A percentile compares a stretch with the other conserved stretches of the same genome.
Evolutionary conservation across 2,797 vertebrate genomes (phyloP).

Genomic region (Thalassophryne amazonica): DNA sequence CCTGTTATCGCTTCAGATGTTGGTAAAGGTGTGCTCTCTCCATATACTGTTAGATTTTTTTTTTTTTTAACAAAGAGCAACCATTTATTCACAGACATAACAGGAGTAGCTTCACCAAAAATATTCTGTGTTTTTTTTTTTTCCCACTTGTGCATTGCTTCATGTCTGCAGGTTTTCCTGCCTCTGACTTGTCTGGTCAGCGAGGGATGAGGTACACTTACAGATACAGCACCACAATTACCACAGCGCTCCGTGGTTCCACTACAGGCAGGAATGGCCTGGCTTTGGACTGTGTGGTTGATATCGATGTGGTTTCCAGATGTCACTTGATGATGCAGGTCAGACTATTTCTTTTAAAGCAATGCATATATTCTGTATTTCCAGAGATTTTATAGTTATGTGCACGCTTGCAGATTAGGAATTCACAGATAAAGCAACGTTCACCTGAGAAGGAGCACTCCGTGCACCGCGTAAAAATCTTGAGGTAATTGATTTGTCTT

Average conservation of each 20-base stretch:
- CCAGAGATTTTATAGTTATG: neutral
- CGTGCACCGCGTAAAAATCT: conserved; percentile 71
- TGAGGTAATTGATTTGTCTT: conserved; percentile 85
- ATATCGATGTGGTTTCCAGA: conserved; percentile 77
- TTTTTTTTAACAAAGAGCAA: too few relatives aligned
- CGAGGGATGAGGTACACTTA: conserved; percentile 79
- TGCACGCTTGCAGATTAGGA: conserved; percentile 72
- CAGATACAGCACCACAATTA: conserved; percentile 76
- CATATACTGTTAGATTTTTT: too few relatives aligned
- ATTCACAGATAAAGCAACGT: conserved; percentile 78
- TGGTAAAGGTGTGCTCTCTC: too few relatives aligned
- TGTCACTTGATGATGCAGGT: conserved; percentile 81
- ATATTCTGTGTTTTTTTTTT: neutral
- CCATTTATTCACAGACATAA: too few relatives aligned
- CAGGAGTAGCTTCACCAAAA: neutral
- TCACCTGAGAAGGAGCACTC: conserved; percentile 76
- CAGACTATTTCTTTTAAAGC: neutral
- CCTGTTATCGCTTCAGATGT: too few relatives aligned
- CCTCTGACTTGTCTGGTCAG: conserved; percentile 45
- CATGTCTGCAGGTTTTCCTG: conserved; percentile 28
- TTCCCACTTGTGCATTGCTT: neutral
- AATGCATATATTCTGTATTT: too few relatives aligned
- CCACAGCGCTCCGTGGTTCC: conserved; percentile 72
- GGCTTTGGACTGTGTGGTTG: conserved; percentile 79
- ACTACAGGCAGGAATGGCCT: conserved; percentile 71